Evolutionary conservation across 2,888 invertebrate species (phyloP), one percentile per base, ranked within the genome.

Genomic region (Oligia strigilis): DNA sequence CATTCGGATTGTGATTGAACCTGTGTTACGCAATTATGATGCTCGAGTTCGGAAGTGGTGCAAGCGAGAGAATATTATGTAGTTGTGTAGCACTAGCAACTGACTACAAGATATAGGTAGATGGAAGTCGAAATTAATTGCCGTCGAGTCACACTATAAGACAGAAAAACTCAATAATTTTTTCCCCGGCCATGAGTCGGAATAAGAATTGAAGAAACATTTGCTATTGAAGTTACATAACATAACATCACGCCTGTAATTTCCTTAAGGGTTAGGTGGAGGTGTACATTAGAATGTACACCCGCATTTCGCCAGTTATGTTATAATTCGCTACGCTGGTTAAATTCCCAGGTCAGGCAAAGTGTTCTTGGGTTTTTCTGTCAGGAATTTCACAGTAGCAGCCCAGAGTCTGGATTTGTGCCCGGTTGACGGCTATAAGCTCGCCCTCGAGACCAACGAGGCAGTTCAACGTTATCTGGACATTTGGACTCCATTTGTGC

Each of bases 401-500:
- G 9, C 58, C 11, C 11, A 11, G 4, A n/a, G n/a, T 4, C 4
- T 49, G 49, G 14, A 49, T 49, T 14, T 49, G 14, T 49, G 49
- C 49, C 14, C 14, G 14, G 14, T 49, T 49, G 49, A 49, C 4
- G 49, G 4, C 49, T 14, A n/a, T 11, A 60, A 11, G 4, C 1
- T n/a, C n/a, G 58, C n/a, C 4, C 4, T 23, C n/a, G 11, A 13
- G n/a, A n/a, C 4, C 11, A 4, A 60, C n/a, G 4, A 23, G 11
- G 58, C 11, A 60, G 11, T 13, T 60, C 17, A 17, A 29, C 14
- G 6, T 9, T 17, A 8, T 64, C 36, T 64, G 4, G 19, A 36
- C 23, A 40, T 40, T 66, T 14, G 11, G 23, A 19, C 62, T 84
- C 83, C 83, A 84, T 84, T 55, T 69, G 1, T 71, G 60, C 43